These are phyloP conservation scores for Enteromius radiatus DNA, from an alignment of 2,797 vertebrate genomes.

Conservation along the genomic window DNA sequence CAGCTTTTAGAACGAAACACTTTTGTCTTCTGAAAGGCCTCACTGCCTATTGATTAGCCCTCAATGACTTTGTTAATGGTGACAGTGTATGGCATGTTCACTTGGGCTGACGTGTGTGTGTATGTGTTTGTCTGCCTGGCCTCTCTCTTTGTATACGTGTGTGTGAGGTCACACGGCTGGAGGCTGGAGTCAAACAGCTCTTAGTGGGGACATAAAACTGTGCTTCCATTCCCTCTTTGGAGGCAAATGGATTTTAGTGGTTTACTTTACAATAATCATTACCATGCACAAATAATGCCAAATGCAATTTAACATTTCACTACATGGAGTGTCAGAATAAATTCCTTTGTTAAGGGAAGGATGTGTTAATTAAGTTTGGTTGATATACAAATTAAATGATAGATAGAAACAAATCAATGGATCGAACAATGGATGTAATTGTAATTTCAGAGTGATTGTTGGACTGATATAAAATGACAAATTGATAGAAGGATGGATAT, in stretches of 20 bases:
- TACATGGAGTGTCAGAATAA: neutral
- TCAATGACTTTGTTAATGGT: constrained; percentile 52
- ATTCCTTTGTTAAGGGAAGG: neutral
- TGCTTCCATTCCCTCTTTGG: constrained; percentile 9
- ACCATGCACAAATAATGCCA: neutral
- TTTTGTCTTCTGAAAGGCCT: constrained; percentile 55
- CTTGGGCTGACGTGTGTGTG: neutral
- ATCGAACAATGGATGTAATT: neutral
- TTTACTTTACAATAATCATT: constrained; percentile 9
- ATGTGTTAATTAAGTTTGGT: neutral
- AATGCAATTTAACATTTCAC: neutral
- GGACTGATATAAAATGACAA: too few species aligned
- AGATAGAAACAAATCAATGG: neutral
- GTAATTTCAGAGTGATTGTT: too few species aligned
- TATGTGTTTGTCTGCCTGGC: neutral
- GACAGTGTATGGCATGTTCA: constrained; percentile 8
- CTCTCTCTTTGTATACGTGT: neutral
- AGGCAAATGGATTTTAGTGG: constrained; percentile 1
- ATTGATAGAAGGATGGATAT: neutral
- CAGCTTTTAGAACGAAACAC: constrained; percentile 54
- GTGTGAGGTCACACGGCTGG: neutral
- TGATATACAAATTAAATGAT: neutral
- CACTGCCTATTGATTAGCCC: constrained; percentile 57
- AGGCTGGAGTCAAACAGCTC: constrained; percentile 13
- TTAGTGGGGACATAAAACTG: constrained; percentile 14